These are phyloP conservation scores for Myanophis thanlyinensis DNA, from an alignment of 2,113 vertebrate genomes.

Conservation along the genomic window DNA sequence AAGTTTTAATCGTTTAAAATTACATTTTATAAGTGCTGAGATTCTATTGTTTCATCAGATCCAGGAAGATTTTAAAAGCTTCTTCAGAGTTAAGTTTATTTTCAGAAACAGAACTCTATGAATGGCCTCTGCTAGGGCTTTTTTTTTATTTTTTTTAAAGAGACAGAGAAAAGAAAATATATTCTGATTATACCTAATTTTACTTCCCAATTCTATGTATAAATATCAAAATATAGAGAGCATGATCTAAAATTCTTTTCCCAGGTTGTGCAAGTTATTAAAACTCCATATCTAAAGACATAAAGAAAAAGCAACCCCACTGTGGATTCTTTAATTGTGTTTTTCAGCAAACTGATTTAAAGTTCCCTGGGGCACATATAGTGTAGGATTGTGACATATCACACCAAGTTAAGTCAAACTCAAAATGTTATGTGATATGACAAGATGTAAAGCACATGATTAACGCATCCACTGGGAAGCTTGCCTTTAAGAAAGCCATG, in stretches of 20 bases:
- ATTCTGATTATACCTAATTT: conserved; percentile 12
- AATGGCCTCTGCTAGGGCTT: not conserved
- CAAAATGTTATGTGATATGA: conserved; percentile 69
- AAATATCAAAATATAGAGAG: conserved; percentile 12
- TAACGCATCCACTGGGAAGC: conserved; percentile 59
- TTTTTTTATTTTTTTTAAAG: no score
- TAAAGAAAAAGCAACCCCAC: conserved; percentile 44
- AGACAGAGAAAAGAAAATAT: conserved; percentile 17
- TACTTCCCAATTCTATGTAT: not conserved
- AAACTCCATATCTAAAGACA: conserved; percentile 17
- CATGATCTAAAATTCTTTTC: conserved; percentile 33
- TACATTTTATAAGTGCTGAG: not conserved
- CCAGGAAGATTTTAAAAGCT: not conserved
- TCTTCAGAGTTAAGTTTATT: not conserved
- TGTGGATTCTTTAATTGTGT: conserved; percentile 62
- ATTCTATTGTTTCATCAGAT: no score
- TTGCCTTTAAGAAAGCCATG: conserved; percentile 48
- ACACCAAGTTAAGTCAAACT: conserved; percentile 70
- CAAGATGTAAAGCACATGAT: conserved; percentile 69
- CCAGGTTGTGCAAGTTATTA: conserved; percentile 30
- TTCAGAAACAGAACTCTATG: conserved; percentile 27
- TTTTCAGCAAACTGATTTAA: conserved; percentile 69
- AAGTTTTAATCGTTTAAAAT: not conserved
- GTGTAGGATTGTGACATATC: conserved; percentile 67
- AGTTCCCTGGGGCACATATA: conserved; percentile 63